Evolutionary conservation across 1,140 invertebrate genomes (phyloP), one percentile per base, ranked within the genome.

Genomic region (Dendroctonus valens): DNA sequence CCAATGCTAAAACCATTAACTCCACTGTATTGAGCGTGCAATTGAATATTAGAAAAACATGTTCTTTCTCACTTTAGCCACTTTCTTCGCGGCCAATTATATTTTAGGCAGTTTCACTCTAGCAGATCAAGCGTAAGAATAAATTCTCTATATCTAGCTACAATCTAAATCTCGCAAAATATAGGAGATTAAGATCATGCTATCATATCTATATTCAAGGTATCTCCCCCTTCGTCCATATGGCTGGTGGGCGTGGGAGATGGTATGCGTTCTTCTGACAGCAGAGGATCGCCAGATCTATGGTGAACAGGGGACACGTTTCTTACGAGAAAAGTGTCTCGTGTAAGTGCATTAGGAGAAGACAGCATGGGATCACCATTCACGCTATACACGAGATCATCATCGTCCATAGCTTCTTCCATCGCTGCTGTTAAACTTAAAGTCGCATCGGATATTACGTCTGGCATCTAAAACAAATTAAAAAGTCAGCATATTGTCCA

Each of bases 371-470:
- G 88, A 75, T 91, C 89, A 44, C 86, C 85, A 64, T 77, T 77
- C 0, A 75, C 71, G 8, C 82, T 79, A 64, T 85, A 83, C 0
- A 87, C 81, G 58, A 82, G 83, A 11, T 88, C 86, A 72, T 93
- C 91, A 72, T 93, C 91, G 70, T 91, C 90, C 89, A 92, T 91
- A 58, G 91, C 81, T 78, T 92, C 90, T 70, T 91, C 89, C 65
- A 91, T 85, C 66, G 89, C 87, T 63, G 89, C 87, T 65, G 87
- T 84, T 67, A 90, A 82, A 72, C 84, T 87, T 55, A 90, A 78
- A 14, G 80, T 80, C 39, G 84, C 84, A 14, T 83, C 83, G 7
- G 79, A 75, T 40, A 85, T 79, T 11, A 84, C 77, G 58, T 86
- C 84, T 26, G 83, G 83, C 73, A 85, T 82, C 82, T 85, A 72